Conservation (phyloP, 2,797 vertebrate species). For the Synaphobranchus kaupii region DNA sequence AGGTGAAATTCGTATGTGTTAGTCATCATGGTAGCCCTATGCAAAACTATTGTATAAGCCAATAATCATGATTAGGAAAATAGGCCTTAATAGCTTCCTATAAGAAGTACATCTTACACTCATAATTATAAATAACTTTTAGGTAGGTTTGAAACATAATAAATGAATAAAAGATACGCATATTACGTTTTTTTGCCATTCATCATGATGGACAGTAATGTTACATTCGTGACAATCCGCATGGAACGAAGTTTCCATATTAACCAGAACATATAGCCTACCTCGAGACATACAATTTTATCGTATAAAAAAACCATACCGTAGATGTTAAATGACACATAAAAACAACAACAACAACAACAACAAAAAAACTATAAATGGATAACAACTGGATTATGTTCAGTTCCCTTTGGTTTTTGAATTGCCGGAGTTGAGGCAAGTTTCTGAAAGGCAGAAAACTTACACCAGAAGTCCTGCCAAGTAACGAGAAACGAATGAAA, state of each 20-base stretch:
- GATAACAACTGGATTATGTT: too few species aligned
- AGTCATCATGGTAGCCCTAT: not conserved
- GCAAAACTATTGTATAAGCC: not conserved
- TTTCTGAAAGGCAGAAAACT: not conserved
- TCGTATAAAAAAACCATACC: not conserved
- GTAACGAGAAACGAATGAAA: not conserved
- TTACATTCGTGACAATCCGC: not conserved
- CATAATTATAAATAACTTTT: not conserved
- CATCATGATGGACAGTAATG: not conserved
- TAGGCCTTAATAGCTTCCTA: not conserved
- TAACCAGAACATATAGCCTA: not conserved
- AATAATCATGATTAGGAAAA: not conserved
- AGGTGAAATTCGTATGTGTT: not conserved
- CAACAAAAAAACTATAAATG: not conserved
- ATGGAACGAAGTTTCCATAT: not conserved
- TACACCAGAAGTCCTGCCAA: not conserved
- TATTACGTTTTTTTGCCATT: not conserved
- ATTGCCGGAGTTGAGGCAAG: not conserved
- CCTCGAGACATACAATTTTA: not conserved
- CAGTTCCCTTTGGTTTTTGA: not conserved
- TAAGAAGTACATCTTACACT: not conserved
- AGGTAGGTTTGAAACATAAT: not conserved
- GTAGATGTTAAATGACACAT: not conserved
- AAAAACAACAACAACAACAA: too few species aligned
- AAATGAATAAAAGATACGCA: not conserved